Base-by-base conservation (phyloP, 64 coral and sea anemone species). In the Astreopora myriophthalma region DNA sequence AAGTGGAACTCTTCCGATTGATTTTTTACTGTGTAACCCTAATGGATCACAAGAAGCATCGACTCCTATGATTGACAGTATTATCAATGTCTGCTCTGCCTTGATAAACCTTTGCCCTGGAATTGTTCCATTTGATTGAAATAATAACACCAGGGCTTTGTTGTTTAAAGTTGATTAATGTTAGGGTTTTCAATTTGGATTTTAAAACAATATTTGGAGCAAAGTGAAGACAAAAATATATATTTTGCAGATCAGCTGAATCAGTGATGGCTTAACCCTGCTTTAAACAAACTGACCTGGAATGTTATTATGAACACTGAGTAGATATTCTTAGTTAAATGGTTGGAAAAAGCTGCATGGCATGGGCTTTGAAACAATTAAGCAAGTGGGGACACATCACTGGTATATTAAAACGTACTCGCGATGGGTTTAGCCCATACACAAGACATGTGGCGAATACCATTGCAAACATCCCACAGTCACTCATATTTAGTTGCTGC, bases 361-460 rank as follows among this genome's bases (percentile, higher is more conserved):
- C 28, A 73, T 19, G 28, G 8, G 28, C 28, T 73, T 73, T 73
- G 13, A 73, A 37, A 23, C 70, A 73, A 11, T 73, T 31, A 11
- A 34, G 8, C 40, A 75, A 51, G 11, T 77, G 37, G 8, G 74
- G 36, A 20, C 74, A 20, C 74, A 77, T 77, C 17, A 7, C 48
- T 48, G 74, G 74, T 77, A 77, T 77, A 51, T 44, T 19, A 77
- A 77, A 77, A 71, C 32, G 9, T 23, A 51, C 36, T 51, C 25
- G 4, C 17, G 37, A 42, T 48, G 37, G 74, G 22, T 77, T 23
- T 77, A 13, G 74, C 17, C 22, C 14, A 77, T 77, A 77, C 8
- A 51, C 74, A 36, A 75, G 4, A 75, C 73, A 77, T 46, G 74
- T 77, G 11, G 38, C 74, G 17, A 77, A 77, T 46, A 37, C 67